phyloP scores from a whole-genome alignment of 2,797 vertebrate species.

The Lophius americanus region DNA sequence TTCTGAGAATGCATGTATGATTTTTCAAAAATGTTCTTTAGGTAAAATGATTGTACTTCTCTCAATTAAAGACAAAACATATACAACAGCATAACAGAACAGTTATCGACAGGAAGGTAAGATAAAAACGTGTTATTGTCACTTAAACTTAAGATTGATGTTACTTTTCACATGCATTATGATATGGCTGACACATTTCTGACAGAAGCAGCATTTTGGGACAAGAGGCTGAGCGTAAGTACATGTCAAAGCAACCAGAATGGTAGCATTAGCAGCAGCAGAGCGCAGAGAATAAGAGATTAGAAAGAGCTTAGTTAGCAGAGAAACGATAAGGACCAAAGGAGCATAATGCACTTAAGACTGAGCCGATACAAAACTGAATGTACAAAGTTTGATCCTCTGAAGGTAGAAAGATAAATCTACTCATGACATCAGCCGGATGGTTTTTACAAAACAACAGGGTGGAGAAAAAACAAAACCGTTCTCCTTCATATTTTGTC shows the following conservation, averaged over 20 bases:
- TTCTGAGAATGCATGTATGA: slow-evolving; percentile 80
- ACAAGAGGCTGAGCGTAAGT: slow-evolving; percentile 73
- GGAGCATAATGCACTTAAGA: slow-evolving; percentile 67
- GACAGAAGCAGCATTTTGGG: slow-evolving; percentile 81
- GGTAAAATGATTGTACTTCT: slow-evolving; percentile 80
- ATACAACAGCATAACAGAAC: slow-evolving; percentile 67
- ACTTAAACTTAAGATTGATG: slow-evolving; percentile 66
- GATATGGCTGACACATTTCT: slow-evolving; percentile 77
- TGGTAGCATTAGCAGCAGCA: slow-evolving; percentile 78
- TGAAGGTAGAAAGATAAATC: slow-evolving; percentile 53
- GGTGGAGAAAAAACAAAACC: slow-evolving; percentile 45
- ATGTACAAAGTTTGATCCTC: slow-evolving; percentile 25
- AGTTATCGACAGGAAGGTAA: slow-evolving; percentile 71
- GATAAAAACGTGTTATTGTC: slow-evolving; percentile 69
- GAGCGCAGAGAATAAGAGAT: slow-evolving; percentile 53
- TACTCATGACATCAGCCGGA: slow-evolving; percentile 52
- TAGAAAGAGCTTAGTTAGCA: slow-evolving; percentile 28
- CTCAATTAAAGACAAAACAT: slow-evolving; percentile 74
- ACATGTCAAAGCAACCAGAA: slow-evolving; percentile 70
- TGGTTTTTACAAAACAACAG: slow-evolving; percentile 38
- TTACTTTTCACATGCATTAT: slow-evolving; percentile 77
- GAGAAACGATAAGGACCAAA: slow-evolving; percentile 53
- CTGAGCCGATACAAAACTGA: slow-evolving; percentile 60
- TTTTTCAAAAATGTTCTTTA: slow-evolving; percentile 75
- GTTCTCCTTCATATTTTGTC: slow-evolving; percentile 7